Percentiles rank a stretch among this genome's conserved stretches.
These are phyloP conservation scores for Proisotoma minuta DNA, from an alignment of 2,888 invertebrate genomes.

Conservation along the genomic window DNA sequence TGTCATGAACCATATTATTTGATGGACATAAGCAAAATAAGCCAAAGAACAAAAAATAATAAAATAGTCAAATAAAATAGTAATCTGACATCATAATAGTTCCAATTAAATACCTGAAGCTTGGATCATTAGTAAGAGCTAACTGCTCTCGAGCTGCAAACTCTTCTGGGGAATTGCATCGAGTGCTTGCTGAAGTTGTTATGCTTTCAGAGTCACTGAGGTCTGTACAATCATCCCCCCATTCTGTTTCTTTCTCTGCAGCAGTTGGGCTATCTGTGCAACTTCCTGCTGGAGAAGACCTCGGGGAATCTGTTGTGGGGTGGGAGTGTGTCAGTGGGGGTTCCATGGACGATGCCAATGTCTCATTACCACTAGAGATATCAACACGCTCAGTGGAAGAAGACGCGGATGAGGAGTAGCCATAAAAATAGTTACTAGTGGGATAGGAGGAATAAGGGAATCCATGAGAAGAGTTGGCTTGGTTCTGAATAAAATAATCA, in stretches of 20 bases:
- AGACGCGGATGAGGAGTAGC: neutral
- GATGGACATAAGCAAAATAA: neutral
- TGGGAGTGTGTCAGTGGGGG: neutral
- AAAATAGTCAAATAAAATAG: too few relatives aligned
- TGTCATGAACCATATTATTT: neutral
- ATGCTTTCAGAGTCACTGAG: constrained; percentile 17
- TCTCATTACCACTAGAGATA: neutral
- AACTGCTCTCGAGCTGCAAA: constrained; percentile 9
- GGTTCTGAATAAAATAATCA: neutral
- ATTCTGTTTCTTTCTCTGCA: constrained; percentile 25
- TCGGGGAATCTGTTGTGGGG: neutral
- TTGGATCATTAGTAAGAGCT: neutral
- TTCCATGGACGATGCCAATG: neutral
- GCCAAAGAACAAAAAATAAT: constrained; percentile 4
- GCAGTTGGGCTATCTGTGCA: neutral
- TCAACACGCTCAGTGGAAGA: neutral
- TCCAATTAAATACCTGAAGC: neutral
- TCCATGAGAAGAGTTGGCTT: neutral
- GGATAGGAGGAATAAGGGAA: neutral
- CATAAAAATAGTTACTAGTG: constrained; percentile 1
- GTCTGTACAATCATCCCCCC: constrained; percentile 24
- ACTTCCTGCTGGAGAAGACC: neutral
- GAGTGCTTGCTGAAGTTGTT: neutral
- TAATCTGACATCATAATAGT: neutral
- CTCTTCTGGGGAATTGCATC: constrained; percentile 21